Evolutionary conservation across 2,113 vertebrate genomes (phyloP), one percentile per base, ranked within the genome.

Genomic region (Propithecus coquereli): DNA sequence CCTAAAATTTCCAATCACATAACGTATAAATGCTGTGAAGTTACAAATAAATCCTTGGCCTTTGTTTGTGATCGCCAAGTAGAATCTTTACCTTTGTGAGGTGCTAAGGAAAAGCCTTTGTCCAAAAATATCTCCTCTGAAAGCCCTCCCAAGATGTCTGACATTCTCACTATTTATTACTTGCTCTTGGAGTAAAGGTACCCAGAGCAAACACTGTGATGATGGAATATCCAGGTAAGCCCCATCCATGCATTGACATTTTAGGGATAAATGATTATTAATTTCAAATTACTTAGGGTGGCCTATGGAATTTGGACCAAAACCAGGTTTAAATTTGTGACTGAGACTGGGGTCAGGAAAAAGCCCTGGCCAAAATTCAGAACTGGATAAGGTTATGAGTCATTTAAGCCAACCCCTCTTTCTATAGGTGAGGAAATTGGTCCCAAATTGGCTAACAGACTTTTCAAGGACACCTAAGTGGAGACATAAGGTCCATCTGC

Each of bases 241-340:
- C n/a, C 66, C 61, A 54, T 32, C n/a, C 52, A 37, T 20, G 37
- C 34, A 34, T 81, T 93, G 71, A 45, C 20, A 57, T 59, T 50
- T 80, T 91, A 54, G 32, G n/a, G 45, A 68, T 59, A 47, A 66
- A 76, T 76, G 52, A 65, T 65, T 40, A 54, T 91, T 90, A 43
- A 85, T 43, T 95, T 94, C 87, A 95, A 81, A 54, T 91, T n/a
- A 61, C n/a, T 59, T 63, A 65, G 32, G n/a, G 45, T 71, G 45
- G 25, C 63, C 30, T 54, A 22, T 66, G 80, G 66, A 87, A 91
- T 76, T 57, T 27, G 37, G 10, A 20, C 84, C 54, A 57, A 68
- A 84, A 65, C 30, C 50, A 87, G 20, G 74, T 84, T 96, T 50
- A 87, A 87, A 73, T 85, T 76, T 65, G 81, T 59, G 50, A 88